These are phyloP conservation scores for Chaetodon trifasciatus DNA, from an alignment of 2,797 vertebrate species.

Conservation along the genomic window DNA sequence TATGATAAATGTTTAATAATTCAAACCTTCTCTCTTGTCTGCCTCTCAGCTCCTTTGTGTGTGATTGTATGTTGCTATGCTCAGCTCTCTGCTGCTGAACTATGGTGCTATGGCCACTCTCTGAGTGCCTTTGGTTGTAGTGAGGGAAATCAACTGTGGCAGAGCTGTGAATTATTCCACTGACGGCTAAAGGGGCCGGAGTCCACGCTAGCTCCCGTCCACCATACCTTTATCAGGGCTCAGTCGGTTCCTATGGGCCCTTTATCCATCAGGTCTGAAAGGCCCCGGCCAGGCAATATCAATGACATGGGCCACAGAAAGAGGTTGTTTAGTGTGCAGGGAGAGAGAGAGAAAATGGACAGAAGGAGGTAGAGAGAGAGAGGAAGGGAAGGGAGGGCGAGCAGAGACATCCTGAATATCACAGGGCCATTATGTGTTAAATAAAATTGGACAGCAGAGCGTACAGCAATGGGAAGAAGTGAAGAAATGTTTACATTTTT, in stretches of 20 bases:
- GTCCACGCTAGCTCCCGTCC: slow-evolving; percentile 49
- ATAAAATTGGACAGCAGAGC: slow-evolving; percentile 19
- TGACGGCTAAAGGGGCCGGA: slow-evolving; percentile 60
- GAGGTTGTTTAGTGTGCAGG: slow-evolving; percentile 53
- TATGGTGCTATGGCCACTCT: slow-evolving; percentile 40
- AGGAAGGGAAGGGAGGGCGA: too few relatives aligned
- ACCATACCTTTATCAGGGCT: slow-evolving; percentile 70
- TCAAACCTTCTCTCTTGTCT: slow-evolving; percentile 37
- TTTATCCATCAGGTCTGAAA: slow-evolving; percentile 78
- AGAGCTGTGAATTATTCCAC: slow-evolving; percentile 84
- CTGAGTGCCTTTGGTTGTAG: slow-evolving; percentile 74
- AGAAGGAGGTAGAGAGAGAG: slow-evolving; percentile 19
- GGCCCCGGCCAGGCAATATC: slow-evolving; percentile 59
- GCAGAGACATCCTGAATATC: neutral
- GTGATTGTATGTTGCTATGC: slow-evolving; percentile 52
- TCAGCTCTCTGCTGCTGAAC: slow-evolving; percentile 46
- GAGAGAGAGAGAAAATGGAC: slow-evolving; percentile 51
- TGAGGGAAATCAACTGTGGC: slow-evolving; percentile 82
- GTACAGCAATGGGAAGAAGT: neutral
- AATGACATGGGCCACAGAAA: slow-evolving; percentile 66
- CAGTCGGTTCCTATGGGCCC: slow-evolving; percentile 70
- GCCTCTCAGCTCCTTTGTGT: slow-evolving; percentile 47
- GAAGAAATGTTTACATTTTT: neutral
- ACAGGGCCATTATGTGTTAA: slow-evolving; percentile 21
- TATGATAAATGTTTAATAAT: slow-evolving; percentile 70